Evolutionary conservation across 1,140 invertebrate species (phyloP).

Genomic region (Diplogasteroides magnus): DNA sequence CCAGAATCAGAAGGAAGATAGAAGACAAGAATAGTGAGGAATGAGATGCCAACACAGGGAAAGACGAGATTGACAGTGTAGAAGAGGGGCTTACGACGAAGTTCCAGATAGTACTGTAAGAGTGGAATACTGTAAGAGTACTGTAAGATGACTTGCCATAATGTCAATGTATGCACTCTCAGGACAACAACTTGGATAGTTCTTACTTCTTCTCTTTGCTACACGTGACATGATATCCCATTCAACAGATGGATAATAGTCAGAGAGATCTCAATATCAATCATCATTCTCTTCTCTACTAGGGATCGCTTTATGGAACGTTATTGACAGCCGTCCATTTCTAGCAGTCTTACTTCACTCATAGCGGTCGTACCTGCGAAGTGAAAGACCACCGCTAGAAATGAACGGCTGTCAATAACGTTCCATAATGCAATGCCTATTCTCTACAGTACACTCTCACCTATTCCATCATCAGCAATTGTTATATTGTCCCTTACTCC

Average conservation of each 20-base stretch:
- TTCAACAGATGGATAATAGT: constrained; percentile 95
- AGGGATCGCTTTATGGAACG: too few species aligned
- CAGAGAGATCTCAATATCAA: constrained; percentile 73
- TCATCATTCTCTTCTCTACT: neutral
- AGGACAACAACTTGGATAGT: constrained; percentile 77
- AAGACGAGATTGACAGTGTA: constrained; percentile 95
- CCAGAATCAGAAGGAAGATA: constrained; percentile 95
- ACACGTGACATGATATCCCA: constrained; percentile 98
- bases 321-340: too few species aligned
- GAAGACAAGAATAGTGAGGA: constrained; percentile 93
- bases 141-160: constrained; percentile 60
- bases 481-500: constrained; percentile 47
- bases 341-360: constrained; percentile 1
- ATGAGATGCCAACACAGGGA: constrained; percentile 86
- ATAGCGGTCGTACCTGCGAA: too few species aligned
- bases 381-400: too few species aligned
- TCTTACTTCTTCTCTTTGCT: constrained; percentile 78
- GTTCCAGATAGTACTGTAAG: constrained; percentile 46
- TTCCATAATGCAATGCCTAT: too few species aligned
- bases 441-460: too few species aligned
- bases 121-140: neutral
- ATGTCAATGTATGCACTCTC: constrained; percentile 77
- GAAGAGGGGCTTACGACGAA: constrained; percentile 88
- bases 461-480: constrained; percentile 51
- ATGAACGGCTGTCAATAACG: too few species aligned